A percentile compares a stretch with the other conserved stretches of the same genome.
phyloP scores from a whole-genome alignment of 2,113 vertebrate genomes.

The Lasiurus borealis region DNA sequence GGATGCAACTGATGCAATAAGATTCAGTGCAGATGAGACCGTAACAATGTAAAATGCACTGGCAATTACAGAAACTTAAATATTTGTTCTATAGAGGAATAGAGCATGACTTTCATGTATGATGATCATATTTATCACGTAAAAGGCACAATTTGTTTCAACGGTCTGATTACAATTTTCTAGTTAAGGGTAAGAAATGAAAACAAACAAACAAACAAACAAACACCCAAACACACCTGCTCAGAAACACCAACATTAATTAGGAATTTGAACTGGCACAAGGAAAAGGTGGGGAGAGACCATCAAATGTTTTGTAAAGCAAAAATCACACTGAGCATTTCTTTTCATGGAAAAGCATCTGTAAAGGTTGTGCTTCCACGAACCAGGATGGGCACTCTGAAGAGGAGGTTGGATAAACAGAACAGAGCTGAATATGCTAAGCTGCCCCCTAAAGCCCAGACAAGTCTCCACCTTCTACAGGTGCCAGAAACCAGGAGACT shows the following conservation, averaged over 20 bases:
- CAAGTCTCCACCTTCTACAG: too few relatives aligned
- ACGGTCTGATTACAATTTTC: not conserved
- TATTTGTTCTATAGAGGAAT: not conserved
- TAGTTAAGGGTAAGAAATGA: not conserved
- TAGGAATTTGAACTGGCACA: not conserved
- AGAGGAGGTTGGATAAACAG: not conserved
- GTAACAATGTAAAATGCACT: not conserved
- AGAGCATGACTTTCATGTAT: not conserved
- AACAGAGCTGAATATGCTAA: not conserved
- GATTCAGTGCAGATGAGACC: not conserved
- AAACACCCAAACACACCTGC: too few relatives aligned
- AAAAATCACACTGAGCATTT: not conserved
- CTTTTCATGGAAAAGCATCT: not conserved
- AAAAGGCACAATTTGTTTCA: not conserved
- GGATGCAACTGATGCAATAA: not conserved
- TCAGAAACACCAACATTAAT: not conserved
- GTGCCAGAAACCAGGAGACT: not conserved
- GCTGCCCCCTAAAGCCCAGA: rapidly evolving
- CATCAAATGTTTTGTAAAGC: not conserved
- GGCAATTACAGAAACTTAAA: not conserved
- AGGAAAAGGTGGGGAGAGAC: not conserved
- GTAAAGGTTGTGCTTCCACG: rapidly evolving
- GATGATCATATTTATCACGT: not conserved
- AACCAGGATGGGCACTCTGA: rapidly evolving
- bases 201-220: not conserved